Evolutionary conservation across 2,888 invertebrate genomes (phyloP).

Genomic region (Drosophila borborema): DNA sequence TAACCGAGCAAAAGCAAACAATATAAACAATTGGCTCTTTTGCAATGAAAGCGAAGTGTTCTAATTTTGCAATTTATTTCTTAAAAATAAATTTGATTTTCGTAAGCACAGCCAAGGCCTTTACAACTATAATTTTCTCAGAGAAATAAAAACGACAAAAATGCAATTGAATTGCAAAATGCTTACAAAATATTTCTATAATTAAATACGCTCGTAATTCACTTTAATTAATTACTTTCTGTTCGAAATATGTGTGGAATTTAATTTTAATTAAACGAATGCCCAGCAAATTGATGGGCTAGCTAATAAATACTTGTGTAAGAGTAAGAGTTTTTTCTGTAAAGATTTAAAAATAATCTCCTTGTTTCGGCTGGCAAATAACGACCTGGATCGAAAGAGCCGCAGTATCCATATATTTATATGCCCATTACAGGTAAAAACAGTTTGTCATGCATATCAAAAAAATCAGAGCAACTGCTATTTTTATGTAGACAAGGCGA

Average conservation of each 20-base stretch:
- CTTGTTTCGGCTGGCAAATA: not conserved
- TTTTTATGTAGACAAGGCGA: slow-evolving; percentile 37
- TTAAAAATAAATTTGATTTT: slow-evolving; percentile 46
- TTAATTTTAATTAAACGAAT: slow-evolving; percentile 44
- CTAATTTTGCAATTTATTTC: slow-evolving; percentile 47
- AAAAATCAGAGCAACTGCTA: slow-evolving; percentile 52
- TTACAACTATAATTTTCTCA: slow-evolving; percentile 42
- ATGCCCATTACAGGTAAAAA: slow-evolving; percentile 29
- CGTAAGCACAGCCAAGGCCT: slow-evolving; percentile 50
- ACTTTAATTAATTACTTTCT: slow-evolving; percentile 41
- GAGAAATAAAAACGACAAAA: slow-evolving; percentile 5
- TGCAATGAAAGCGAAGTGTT: slow-evolving; percentile 56
- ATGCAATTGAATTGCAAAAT: slow-evolving; percentile 27
- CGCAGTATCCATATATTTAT: not conserved
- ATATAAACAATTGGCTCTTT: slow-evolving; percentile 20
- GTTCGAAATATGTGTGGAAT: slow-evolving; percentile 37
- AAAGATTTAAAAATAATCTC: not conserved
- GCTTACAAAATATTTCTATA: slow-evolving; percentile 37
- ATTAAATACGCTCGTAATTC: slow-evolving; percentile 29
- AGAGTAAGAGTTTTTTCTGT: not conserved
- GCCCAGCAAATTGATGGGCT: not conserved
- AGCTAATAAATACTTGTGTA: not conserved
- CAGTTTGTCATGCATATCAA: slow-evolving; percentile 71
- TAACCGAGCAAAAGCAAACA: slow-evolving; percentile 14
- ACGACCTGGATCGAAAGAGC: not conserved